Evolutionary conservation across 1,140 invertebrate genomes (phyloP), one percentile per base, ranked within the genome.

Genomic region (Melanaphis sacchari): DNA sequence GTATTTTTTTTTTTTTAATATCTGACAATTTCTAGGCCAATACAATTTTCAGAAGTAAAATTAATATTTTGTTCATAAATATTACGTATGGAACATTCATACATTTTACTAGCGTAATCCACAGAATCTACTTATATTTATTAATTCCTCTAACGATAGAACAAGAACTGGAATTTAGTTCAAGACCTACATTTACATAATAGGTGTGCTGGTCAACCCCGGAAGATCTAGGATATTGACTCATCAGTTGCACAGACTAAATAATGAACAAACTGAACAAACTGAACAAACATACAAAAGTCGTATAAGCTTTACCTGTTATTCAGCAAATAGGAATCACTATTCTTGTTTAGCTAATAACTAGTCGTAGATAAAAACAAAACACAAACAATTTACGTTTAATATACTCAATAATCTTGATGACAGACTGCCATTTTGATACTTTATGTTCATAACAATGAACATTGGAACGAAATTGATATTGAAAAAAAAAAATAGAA

Each of bases 371-470:
- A n/a, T 43, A 91, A 81, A 82, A 36, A 15, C 38, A 91, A 46
- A 76, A 76, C 81, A 93, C 43, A 54, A 84, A 93, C 46, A 85
- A 84, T 52, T 9, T 54, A 85, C 81, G 46, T 41, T 85, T 84
- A 8, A 82, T 38, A 40, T 7, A 92, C 91, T 49, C n/a, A 92
- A 81, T 49, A 21, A 49, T 93, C 46, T n/a, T 85, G 91, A 93
- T 93, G 91, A 93, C 91, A 85, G 91, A 93, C 91, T 93, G 91
- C 91, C 91, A 93, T 93, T 93, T 93, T 93, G 91, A 85, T 93
- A 85, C 91, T 93, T 85, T 93, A 85, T 93, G 91, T 85, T 85
- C 91, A 93, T 40, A 52, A 38, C n/a, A 85, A 81, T 92, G 91
- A 93, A 93, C n/a, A 52, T 93, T 85, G 76, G 24, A 38, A 92